Conservation (phyloP, 2,113 vertebrate species). For the Tetrax tetrax region DNA sequence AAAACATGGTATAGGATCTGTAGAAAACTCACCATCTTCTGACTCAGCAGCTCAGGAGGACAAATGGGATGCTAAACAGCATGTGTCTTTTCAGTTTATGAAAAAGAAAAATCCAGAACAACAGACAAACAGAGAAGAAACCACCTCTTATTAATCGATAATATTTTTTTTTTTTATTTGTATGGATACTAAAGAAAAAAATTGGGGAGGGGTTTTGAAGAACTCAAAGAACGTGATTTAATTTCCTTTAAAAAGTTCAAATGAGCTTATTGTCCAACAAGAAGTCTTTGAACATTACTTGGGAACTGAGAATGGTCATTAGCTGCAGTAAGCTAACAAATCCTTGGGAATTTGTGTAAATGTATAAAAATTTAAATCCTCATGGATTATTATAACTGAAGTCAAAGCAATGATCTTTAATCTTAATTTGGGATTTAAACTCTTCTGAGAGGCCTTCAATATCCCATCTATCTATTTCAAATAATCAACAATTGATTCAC, state of each 20-base stretch:
- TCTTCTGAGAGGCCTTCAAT: neutral
- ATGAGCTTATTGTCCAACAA: neutral
- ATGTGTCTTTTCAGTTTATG: neutral
- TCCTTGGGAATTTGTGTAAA: neutral
- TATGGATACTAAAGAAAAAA: neutral
- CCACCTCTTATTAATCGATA: fast-evolving
- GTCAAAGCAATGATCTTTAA: neutral
- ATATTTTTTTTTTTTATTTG: neutral
- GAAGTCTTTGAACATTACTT: neutral
- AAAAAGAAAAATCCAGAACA: neutral
- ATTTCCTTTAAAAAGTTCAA: neutral
- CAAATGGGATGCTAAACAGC: neutral
- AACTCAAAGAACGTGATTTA: neutral
- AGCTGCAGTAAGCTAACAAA: neutral
- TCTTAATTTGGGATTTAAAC: neutral
- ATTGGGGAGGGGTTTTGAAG: fast-evolving
- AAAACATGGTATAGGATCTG: neutral
- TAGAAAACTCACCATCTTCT: neutral
- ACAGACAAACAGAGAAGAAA: neutral
- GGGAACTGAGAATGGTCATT: neutral
- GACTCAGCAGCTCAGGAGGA: neutral
- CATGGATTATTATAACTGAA: neutral
- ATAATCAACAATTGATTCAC: neutral
- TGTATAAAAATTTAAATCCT: neutral
- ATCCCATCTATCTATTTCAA: neutral